Evolutionary conservation across 2,888 invertebrate genomes (phyloP), one percentile per base, ranked within the genome.

Genomic region (Hyposoter didymator): DNA sequence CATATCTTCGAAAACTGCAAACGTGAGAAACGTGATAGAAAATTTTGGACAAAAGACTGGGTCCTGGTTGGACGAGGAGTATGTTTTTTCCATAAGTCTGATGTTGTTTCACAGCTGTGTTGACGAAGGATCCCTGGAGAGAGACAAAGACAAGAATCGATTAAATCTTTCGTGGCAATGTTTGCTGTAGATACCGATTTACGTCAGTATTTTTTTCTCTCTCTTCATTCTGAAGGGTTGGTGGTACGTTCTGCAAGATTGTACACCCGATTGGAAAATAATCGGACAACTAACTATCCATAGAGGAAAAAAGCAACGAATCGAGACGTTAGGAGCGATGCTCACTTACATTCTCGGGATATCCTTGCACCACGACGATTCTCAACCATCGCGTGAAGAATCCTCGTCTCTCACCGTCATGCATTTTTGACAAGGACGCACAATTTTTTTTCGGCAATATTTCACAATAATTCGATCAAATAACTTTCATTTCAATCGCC

Each of bases 41-140:
- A 45, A 92, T 73, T 89, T 91, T 93, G 6, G 93, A 93, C 12
- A 93, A 83, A 39, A 93, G 82, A 95, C 95, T 90, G 94, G 95
- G 89, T 94, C 95, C 94, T 94, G 95, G 92, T 95, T 96, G 90
- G 84, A 95, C 92, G 91, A 95, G 85, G 66, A 95, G 87, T 85
- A 95, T 94, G 82, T 96, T 96, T 7, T 95, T 94, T 78, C 96
- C 95, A 47, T 94, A 94, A 0, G 94, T 90, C 39, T 91, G 90
- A 82, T 95, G 94, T 78, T 94, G 90, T 62, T 92, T 92, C 47
- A 88, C 92, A 1, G 94, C 93, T 78, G 95, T 94, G 88, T 95
- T 95, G 17, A 96, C 95, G 94, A 96, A 95, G 64, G 96, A 95
- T 85, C 96, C 95, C 97, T 96, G 92, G 32, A 94, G 94, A 83